A percentile compares a stretch with the other conserved stretches of the same genome.
phyloP scores from a whole-genome alignment of 1,140 invertebrate genomes.

The Coenobita brevimanus region DNA sequence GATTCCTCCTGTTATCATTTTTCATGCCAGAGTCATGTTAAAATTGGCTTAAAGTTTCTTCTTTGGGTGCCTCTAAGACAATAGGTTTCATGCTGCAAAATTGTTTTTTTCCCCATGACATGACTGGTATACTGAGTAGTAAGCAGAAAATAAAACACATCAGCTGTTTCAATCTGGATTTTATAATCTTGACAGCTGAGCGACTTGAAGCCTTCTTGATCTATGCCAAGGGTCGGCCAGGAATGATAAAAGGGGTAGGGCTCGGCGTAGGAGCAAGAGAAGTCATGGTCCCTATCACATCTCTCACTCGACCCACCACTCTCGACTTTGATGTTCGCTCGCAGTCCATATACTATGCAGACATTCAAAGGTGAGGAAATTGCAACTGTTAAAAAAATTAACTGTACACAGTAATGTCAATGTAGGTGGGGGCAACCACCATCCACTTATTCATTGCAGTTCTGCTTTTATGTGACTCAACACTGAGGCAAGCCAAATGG shows the following conservation, averaged over 20 bases:
- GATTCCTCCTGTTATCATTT: no score
- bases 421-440: no score
- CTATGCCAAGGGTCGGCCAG: conserved; percentile 79
- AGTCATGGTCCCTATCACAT: conserved; percentile 81
- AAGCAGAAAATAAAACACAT: no score
- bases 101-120: background rate
- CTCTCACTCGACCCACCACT: conserved; percentile 78
- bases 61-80: no score
- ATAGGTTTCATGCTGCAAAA: conserved; percentile 40
- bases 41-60: no score
- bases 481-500: no score
- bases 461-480: no score
- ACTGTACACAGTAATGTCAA: no score
- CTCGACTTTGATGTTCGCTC: conserved; percentile 82
- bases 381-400: no score
- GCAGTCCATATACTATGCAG: conserved; percentile 82
- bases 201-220: conserved; percentile 76
- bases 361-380: conserved; percentile 75
- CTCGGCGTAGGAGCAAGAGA: conserved; percentile 74
- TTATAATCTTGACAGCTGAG: conserved; percentile 18
- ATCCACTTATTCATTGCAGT: no score
- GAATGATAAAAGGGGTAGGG: conserved; percentile 79
- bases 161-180: background rate
- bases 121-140: no score
- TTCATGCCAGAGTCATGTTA: no score